phyloP scores from a whole-genome alignment of 2,888 invertebrate species.

The Drosophila seclusa region DNA sequence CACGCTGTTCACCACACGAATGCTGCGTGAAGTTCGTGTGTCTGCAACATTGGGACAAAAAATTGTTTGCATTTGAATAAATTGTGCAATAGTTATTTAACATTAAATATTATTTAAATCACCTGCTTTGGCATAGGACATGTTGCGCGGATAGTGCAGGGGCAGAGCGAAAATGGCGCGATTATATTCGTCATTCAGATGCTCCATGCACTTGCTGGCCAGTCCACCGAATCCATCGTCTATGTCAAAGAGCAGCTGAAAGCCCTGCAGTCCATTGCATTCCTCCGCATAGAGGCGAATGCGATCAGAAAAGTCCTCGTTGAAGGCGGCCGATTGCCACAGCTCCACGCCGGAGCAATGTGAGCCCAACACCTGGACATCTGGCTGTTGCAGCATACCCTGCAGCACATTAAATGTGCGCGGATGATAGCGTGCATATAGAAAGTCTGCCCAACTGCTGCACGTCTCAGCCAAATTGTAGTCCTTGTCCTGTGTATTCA shows the following conservation, averaged over 20 bases:
- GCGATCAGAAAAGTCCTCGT: conserved; percentile 91
- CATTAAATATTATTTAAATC: conserved; percentile 36
- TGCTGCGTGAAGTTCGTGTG: conserved; percentile 86
- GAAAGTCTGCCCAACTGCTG: conserved; percentile 93
- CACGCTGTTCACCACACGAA: conserved; percentile 89
- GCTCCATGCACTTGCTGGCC: conserved; percentile 89
- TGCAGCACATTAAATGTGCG: conserved; percentile 91
- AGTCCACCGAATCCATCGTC: conserved; percentile 94
- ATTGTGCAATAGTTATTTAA: not conserved
- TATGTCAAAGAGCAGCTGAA: conserved; percentile 93
- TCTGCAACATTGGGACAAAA: conserved; percentile 58
- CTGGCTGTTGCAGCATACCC: conserved; percentile 88
- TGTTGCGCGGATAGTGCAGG: conserved; percentile 85
- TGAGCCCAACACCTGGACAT: conserved; percentile 86
- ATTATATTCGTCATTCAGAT: conserved; percentile 93
- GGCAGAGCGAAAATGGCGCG: conserved; percentile 91
- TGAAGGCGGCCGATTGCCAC: conserved; percentile 88
- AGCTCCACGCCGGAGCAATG: conserved; percentile 87
- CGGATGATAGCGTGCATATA: conserved; percentile 92
- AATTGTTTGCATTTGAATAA: not conserved
- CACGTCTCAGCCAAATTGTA: conserved; percentile 89
- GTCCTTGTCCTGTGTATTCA: conserved; percentile 82
- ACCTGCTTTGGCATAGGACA: conserved; percentile 88
- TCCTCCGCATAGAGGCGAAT: conserved; percentile 95
- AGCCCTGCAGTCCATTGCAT: conserved; percentile 93